Evolutionary conservation across 2,797 vertebrate genomes (phyloP), one percentile per base, ranked within the genome.

Genomic region (Syndactyla subalaris): DNA sequence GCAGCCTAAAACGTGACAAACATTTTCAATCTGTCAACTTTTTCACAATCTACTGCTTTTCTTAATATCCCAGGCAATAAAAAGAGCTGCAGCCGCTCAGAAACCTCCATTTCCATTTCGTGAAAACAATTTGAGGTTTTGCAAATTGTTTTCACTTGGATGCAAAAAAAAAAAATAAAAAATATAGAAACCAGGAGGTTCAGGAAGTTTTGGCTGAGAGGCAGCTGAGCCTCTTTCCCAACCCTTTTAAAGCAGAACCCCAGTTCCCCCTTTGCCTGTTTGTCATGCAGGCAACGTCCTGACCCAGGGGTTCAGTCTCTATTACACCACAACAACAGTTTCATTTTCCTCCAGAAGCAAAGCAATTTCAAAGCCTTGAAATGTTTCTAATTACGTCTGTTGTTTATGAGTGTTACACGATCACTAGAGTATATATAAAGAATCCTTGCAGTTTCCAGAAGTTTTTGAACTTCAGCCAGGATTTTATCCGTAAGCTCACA

Each of bases 331-430:
- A 80, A 91, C 87, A 91, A 84, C 55, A 71, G 74, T 80, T 92
- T 82, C 74, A 73, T 96, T 96, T 95, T 95, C 80, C 70, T 88
- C 46, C 77, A 92, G 91, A 81, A 91, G 88, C 66, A 75, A 93
- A 94, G 81, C 84, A 73, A 70, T 94, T 95, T 95, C 86, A 94
- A 92, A 96, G 63, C 88, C 89, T 75, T 38, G 55, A 81, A 93
- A 87, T 85, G 84, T 81, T 96, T 93, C 86, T 92, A 88, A 91
- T 93, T 94, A 90, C 11, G 17, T 58, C 88, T 90, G 91, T 92
- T 93, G 70, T 92, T 94, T 95, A 90, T 92, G 92, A 92, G 86
- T 91, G 85, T 68, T 96, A 90, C 59, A 73, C 41, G 86, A 93
- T 94, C 84, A 78, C 70, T 57, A 21, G 46, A 84, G 46, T 58